Evolutionary conservation across 1,140 invertebrate species (phyloP), one percentile per base, ranked within the genome.

Genomic region (Brachionus paranguensis): DNA sequence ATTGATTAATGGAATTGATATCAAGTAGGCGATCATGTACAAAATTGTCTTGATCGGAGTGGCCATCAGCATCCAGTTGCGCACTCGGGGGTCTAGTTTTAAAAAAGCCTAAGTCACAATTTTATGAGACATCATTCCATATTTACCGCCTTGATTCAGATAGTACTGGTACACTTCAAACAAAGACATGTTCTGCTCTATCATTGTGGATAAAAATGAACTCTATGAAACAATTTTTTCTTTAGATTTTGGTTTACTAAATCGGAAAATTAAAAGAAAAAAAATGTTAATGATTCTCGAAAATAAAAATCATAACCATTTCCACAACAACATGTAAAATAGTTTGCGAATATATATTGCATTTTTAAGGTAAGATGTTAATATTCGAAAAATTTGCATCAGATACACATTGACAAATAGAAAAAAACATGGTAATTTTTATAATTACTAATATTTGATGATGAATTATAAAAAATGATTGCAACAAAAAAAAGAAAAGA

Each of bases 21-120:
- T 72, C n/a, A 84, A 29, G 29, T 84, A 84, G 8, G 64, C 60
- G 1, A 84, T 70, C 60, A 84, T 72, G 43, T 43, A 70, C 6
- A 33, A 11, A 17, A 68, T 20, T 43, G 81, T 84, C 7, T 43
- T 68, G 17, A 68, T 14, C 20, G 81, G 81, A n/a, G 33, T 84
- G 14, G 47, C 47, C 81, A 84, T 84, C 11, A 84, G 27, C n/a
- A 50, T 24, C 60, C 65, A 84, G 20, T 47, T 45, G 3, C 20
- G 27, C 7, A 72, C 65, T 55, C 81, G 29, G 0, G 81, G 81
- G 27, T 84, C 81, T 84, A 60, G 33, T 37, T 37, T 37, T 37
- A 37, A 5, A 37, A 37, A 37, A 37, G 33, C 6, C 0, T 7
- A 6, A 37, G 4, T 37, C 33, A 37, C 33, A 37, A 6, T 0